phyloP scores from a whole-genome alignment of 2,888 invertebrate genomes.

The Stenichneumon culpator region DNA sequence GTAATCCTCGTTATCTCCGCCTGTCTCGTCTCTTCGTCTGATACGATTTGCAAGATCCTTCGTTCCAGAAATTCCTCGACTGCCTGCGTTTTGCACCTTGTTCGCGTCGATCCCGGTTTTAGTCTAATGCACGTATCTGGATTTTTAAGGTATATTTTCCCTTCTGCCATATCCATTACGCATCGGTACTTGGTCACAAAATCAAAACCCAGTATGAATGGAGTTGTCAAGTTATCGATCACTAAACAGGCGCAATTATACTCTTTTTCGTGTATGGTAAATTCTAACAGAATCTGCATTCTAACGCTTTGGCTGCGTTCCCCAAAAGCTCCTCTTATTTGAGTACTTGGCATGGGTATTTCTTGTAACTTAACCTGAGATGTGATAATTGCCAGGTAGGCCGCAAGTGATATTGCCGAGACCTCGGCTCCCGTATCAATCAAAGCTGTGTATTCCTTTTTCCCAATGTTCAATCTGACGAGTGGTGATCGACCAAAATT shows the following conservation, averaged over 20 bases:
- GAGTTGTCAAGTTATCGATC: background rate
- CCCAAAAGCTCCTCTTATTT: too few relatives aligned
- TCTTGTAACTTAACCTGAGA: background rate
- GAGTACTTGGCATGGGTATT: background rate
- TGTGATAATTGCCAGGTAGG: background rate
- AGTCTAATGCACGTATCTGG: background rate
- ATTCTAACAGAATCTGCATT: background rate
- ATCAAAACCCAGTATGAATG: slow-evolving; percentile 25
- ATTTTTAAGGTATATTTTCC: background rate
- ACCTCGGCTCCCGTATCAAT: slow-evolving; percentile 28
- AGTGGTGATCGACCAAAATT: background rate
- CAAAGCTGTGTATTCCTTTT: background rate
- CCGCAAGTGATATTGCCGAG: slow-evolving; percentile 7
- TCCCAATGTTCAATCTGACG: background rate
- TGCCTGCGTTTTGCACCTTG: background rate
- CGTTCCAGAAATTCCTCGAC: background rate
- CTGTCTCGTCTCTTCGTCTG: background rate
- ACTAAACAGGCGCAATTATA: background rate
- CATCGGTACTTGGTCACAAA: slow-evolving; percentile 14
- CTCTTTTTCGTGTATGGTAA: background rate
- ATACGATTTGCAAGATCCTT: background rate
- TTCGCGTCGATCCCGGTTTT: background rate
- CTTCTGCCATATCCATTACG: background rate
- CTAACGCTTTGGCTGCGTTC: background rate
- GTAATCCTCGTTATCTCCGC: background rate